Conservation (phyloP, 2,888 invertebrate genomes). For the Lasius platythorax region DNA sequence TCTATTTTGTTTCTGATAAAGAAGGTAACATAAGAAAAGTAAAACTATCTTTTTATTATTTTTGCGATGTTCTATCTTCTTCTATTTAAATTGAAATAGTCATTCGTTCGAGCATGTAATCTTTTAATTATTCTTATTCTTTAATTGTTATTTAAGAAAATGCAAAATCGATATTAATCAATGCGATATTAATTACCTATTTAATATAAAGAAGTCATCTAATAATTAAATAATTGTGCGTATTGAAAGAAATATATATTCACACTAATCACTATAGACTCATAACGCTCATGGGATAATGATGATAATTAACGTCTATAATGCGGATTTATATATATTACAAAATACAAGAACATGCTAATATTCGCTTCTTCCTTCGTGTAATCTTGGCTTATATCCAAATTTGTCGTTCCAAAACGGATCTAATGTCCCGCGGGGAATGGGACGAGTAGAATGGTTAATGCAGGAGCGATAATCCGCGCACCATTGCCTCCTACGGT, state of each 20-base stretch:
- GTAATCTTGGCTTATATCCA: slow-evolving; percentile 74
- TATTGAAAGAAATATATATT: not conserved
- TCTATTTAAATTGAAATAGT: not conserved
- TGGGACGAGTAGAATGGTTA: slow-evolving; percentile 69
- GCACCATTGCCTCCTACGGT: slow-evolving; percentile 30
- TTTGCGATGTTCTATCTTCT: not conserved
- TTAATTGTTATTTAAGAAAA: not conserved
- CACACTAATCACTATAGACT: not conserved
- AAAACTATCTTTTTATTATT: not conserved
- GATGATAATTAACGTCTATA: not conserved
- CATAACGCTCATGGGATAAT: not conserved
- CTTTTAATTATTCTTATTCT: not conserved
- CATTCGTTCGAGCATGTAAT: not conserved
- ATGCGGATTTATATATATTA: not conserved
- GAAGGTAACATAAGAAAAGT: not conserved
- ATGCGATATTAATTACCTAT: too few relatives aligned
- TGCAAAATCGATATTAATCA: not conserved
- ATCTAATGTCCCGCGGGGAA: slow-evolving; percentile 42
- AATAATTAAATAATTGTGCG: not conserved
- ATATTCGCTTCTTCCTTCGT: slow-evolving; percentile 58
- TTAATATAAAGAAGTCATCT: not conserved
- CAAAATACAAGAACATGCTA: not conserved
- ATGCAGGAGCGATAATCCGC: slow-evolving; percentile 65
- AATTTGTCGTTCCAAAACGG: slow-evolving; percentile 33
- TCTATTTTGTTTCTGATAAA: not conserved